Percentiles rank a stretch among this genome's conserved stretches.
These are phyloP conservation scores for Meandrina meandrites DNA, from an alignment of 92 coral and sea anemone species.

Conservation along the genomic window DNA sequence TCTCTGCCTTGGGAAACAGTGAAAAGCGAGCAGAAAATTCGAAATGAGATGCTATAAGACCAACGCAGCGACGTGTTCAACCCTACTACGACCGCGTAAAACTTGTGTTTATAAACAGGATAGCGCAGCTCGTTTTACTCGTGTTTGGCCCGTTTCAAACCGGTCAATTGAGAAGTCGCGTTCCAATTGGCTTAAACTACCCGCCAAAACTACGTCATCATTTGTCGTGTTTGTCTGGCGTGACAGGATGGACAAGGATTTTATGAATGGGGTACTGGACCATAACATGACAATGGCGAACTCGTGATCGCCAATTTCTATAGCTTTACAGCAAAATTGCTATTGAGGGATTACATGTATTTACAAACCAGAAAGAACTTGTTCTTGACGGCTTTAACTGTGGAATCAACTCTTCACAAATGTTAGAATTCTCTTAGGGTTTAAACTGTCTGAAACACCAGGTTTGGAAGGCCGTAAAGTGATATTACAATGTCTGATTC, in stretches of 20 bases:
- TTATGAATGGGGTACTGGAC: background rate
- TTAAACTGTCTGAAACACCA: too few species aligned
- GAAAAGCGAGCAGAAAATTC: background rate
- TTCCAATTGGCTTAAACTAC: conserved; percentile 30
- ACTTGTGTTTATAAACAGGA: conserved; percentile 22
- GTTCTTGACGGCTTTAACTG: background rate
- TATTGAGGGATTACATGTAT: background rate
- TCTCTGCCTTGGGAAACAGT: background rate
- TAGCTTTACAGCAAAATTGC: background rate
- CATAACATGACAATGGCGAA: background rate
- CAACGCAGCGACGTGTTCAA: background rate
- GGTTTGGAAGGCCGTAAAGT: too few species aligned
- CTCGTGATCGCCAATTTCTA: background rate
- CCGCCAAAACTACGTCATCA: conserved; percentile 18
- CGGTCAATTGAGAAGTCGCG: conserved; percentile 11
- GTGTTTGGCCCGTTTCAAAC: conserved; percentile 25
- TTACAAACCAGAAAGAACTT: background rate
- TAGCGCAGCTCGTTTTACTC: conserved; percentile 11
- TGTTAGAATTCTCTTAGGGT: too few species aligned
- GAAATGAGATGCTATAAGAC: background rate
- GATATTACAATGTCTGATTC: too few species aligned
- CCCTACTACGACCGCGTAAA: background rate
- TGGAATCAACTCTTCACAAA: too few species aligned
- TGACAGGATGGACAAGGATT: conserved; percentile 12
- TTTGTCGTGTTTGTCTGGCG: background rate